Evolutionary conservation across 2,888 invertebrate genomes (phyloP), one percentile per base, ranked within the genome.

Genomic region (Phytoseiulus persimilis): DNA sequence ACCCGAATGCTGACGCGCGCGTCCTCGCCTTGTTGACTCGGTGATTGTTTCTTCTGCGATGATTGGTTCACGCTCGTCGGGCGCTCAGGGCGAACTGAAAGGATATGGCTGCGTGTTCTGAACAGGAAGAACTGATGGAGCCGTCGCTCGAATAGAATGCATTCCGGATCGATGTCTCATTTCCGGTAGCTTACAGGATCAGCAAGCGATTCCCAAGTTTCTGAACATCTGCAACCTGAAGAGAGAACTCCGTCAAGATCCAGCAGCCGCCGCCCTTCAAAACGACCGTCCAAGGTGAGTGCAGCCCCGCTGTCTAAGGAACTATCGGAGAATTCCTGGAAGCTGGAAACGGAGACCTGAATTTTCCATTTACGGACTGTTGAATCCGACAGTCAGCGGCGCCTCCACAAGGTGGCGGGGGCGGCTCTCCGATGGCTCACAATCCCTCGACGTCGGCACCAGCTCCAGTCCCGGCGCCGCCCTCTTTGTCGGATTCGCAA

Each of bases 171-270:
- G 39, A 39, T 39, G 9, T 39, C 39, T 39, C 65, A 65, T 65
- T 28, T 65, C 65, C 65, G 23, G 65, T 9, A 39, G 39, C 39
- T 84, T 84, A 9, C 87, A 87, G 87, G 87, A 87, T 87, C 87
- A 32, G 87, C 87, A 31, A 87, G 87, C 87, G 87, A 87, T 32
- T 87, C 87, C 39, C 87, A 87, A 45, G 33, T 32, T 11, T 87
- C 87, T 32, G 87, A 87, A 33, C 87, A 87, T 87, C 87, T 87
- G 32, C 87, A 87, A 23, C 1, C 87, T n/a, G 87, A 87, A 9
- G 87, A 87, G 18, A n/a, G 39, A 28, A n/a, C 87, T 6, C 87
- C 87, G 14, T 87, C 87, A 33, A 87, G 87, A 31, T 87, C 87
- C 28, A 31, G 87, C 0, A 87, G 87, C 45, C 87, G 87, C 28